A percentile compares a stretch with the other conserved stretches of the same genome.
Evolutionary conservation across 2,797 vertebrate genomes (phyloP).

Genomic region (Sebastes taczanowskii): DNA sequence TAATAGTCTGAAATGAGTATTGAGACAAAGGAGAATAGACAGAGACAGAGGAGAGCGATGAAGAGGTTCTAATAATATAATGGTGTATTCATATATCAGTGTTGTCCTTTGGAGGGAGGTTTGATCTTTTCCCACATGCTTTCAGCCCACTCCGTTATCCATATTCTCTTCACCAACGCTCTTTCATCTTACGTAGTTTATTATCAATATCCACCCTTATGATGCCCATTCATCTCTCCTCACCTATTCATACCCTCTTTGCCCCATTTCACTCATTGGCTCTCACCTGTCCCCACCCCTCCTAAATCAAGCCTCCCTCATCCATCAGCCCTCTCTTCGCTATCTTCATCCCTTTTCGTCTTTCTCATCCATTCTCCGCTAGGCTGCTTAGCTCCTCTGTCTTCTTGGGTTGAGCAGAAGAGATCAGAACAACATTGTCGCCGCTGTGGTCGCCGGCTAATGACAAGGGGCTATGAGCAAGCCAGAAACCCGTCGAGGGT

Average conservation of each 20-base stretch:
- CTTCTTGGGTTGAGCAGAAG: constrained; percentile 18
- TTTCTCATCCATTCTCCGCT: constrained; percentile 25
- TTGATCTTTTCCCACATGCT: constrained; percentile 53
- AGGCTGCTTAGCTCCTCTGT: background rate
- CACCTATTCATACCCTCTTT: constrained; percentile 55
- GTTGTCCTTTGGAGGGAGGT: constrained; percentile 51
- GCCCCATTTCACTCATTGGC: constrained; percentile 53
- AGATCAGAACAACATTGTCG: constrained; percentile 5
- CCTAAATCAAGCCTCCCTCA: constrained; percentile 56
- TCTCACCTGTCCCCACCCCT: constrained; percentile 53
- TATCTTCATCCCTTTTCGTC: constrained; percentile 24
- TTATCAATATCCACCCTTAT: constrained; percentile 51
- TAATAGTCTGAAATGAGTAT: constrained; percentile 45
- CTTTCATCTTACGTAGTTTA: constrained; percentile 46
- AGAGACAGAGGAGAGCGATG: constrained; percentile 53
- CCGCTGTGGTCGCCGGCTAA: constrained; percentile 31
- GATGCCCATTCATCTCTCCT: constrained; percentile 60
- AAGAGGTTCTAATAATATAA: constrained; percentile 66
- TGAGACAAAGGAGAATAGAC: constrained; percentile 48
- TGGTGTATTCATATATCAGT: constrained; percentile 58
- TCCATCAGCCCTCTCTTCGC: constrained; percentile 46
- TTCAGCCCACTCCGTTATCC: constrained; percentile 37
- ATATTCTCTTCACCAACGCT: constrained; percentile 45
- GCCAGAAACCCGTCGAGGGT: constrained; percentile 26
- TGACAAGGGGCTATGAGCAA: constrained; percentile 31